A percentile compares a stretch with the other conserved stretches of the same genome.
Evolutionary conservation across 2,888 invertebrate genomes (phyloP).

Genomic region (Epistrophe grossulariae): DNA sequence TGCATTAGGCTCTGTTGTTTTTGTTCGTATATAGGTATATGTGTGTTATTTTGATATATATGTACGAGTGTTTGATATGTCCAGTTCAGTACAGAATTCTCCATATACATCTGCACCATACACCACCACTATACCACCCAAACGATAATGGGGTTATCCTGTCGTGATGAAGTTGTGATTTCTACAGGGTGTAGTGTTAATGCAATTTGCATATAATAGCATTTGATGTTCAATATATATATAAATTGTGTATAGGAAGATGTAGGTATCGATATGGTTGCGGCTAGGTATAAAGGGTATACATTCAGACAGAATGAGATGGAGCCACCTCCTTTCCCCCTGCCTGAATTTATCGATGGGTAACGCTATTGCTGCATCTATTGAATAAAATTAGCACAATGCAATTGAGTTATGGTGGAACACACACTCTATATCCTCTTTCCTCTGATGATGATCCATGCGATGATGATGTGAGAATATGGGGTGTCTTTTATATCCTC

Average conservation of each 20-base stretch:
- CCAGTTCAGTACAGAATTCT: not conserved
- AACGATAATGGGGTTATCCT: conserved; percentile 73
- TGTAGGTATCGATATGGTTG: conserved; percentile 24
- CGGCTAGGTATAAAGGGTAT: not conserved
- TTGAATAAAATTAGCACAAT: conserved; percentile 74
- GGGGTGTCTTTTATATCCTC: not conserved
- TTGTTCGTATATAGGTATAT: conserved; percentile 29
- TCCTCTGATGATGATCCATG: not conserved
- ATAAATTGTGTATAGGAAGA: conserved; percentile 58
- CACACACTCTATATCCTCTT: conserved; percentile 15
- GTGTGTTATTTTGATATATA: conserved; percentile 2
- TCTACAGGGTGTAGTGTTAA: conserved; percentile 74
- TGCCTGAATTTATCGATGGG: not conserved
- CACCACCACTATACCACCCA: conserved; percentile 3
- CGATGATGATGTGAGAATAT: not conserved
- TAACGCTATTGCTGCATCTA: conserved; percentile 45
- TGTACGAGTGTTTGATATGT: not conserved
- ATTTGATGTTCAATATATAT: conserved; percentile 72
- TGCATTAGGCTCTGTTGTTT: conserved; percentile 72
- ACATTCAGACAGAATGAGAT: not conserved
- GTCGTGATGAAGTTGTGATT: conserved; percentile 70
- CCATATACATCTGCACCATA: not conserved
- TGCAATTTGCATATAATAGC: conserved; percentile 75
- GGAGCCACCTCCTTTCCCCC: not conserved
- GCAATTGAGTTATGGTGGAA: conserved; percentile 62